Evolutionary conservation across 2,888 invertebrate species (phyloP), one percentile per base, ranked within the genome.

Genomic region (Myopa testacea): DNA sequence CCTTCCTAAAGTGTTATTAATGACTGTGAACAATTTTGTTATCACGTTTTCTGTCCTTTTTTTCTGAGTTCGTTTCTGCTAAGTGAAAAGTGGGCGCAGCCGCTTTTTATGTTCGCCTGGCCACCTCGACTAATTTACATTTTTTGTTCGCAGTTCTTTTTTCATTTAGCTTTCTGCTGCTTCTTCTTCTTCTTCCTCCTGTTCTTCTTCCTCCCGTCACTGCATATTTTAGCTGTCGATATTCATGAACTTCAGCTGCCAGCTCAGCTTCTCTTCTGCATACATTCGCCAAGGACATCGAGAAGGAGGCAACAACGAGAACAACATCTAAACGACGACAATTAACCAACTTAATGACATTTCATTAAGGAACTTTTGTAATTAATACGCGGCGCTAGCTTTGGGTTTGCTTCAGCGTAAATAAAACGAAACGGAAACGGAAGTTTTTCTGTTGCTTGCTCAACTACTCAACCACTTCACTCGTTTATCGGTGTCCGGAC

Each of bases 301-400:
- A 5, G n/a, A 16, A 70, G 63, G 65, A 55, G 8, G 55, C 55
- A 55, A 55, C 45, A 37, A 62, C 37, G 63, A 26, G 50, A 16
- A 63, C 63, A 45, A 63, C 72, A 63, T 37, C 63, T 82, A 83
- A 82, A 74, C 81, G 81, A 78, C 82, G 81, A 79, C 84, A 85
- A 85, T 86, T 86, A 86, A 84, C 84, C 82, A 83, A 83, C 80
- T 79, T 80, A 81, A 81, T 81, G 81, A 77, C 82, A 81, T 80
- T 78, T 81, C 80, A 78, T 78, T 81, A 82, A 69, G 72, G 71
- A 82, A 82, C 76, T 80, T 82, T 81, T 81, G 79, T 78, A 82
- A 82, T 82, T 82, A 81, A 81, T 82, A 81, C 79, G 77, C 69
- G 45, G 10, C 6, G 77, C 74, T 75, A 69, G 75, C 72, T 75